Conservation (phyloP, 2,113 vertebrate genomes). For the Abramis brama region DNA sequence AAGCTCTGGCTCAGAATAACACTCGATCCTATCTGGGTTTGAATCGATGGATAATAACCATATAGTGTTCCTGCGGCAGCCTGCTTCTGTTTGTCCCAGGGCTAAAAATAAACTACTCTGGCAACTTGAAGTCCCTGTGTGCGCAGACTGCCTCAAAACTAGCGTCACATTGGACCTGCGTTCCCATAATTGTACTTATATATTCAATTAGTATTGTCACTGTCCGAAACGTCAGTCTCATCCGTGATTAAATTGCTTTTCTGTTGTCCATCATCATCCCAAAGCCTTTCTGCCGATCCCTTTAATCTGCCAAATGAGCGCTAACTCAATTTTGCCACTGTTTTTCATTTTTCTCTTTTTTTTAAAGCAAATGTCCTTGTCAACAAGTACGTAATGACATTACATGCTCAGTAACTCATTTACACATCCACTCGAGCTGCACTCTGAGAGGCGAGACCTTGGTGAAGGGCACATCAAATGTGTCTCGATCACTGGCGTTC, state of each 20-base stretch:
- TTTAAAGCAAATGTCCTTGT: conserved; percentile 32
- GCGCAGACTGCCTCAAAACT: conserved; percentile 16
- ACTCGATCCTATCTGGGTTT: conserved; percentile 8
- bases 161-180: neutral
- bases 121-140: neutral
- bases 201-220: conserved; percentile 25
- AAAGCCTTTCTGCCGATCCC: neutral
- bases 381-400: neutral
- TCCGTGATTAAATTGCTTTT: conserved; percentile 8
- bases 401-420: conserved; percentile 46
- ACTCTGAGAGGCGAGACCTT: conserved; percentile 22
- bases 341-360: conserved; percentile 12
- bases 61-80: conserved; percentile 27
- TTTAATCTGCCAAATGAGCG: conserved; percentile 29
- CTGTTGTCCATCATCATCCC: conserved; percentile 19
- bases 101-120: conserved; percentile 37
- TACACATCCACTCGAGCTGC: conserved; percentile 18
- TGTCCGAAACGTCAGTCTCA: conserved; percentile 36
- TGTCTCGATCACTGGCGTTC: neutral
- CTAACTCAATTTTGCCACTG: conserved; percentile 25
- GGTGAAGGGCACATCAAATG: neutral
- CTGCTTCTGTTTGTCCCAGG: conserved; percentile 25
- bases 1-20: neutral
- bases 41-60: conserved; percentile 28
- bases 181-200: conserved; percentile 25